A percentile compares a stretch with the other conserved stretches of the same genome.
These are phyloP conservation scores for Camelus dromedarius DNA, from an alignment of 2,113 vertebrate genomes.

Conservation along the genomic window DNA sequence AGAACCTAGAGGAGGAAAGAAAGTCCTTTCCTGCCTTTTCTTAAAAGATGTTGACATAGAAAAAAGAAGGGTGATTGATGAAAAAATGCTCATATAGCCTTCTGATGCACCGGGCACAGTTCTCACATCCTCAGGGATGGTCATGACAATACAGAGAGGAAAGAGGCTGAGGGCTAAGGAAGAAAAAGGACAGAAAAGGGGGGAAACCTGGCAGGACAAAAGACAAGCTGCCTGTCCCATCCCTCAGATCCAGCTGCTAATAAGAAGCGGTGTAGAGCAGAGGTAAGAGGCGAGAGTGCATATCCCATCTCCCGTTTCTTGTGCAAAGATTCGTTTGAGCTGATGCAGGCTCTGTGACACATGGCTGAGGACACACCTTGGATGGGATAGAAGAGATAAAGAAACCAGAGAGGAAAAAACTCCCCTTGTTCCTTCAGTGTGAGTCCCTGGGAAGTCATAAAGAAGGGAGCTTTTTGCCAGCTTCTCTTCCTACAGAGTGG, in stretches of 20 bases:
- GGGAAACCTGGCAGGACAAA: not conserved
- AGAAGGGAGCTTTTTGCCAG: not conserved
- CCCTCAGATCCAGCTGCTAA: not conserved
- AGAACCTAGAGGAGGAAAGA: not conserved
- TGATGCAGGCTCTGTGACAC: not conserved
- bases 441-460: not conserved
- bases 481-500: not conserved
- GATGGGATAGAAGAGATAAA: not conserved
- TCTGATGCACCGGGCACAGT: not conserved
- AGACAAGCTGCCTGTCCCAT: not conserved
- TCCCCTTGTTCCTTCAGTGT: not conserved
- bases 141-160: not conserved
- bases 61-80: not conserved
- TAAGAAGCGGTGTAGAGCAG: not conserved
- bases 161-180: not conserved
- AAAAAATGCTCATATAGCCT: not conserved
- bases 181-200: not conserved
- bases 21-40: not conserved
- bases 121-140: not conserved
- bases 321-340: not conserved
- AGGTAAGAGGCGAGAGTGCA: not conserved
- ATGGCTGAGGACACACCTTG: not conserved
- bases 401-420: not conserved
- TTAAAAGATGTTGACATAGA: not conserved
- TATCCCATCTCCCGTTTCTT: not conserved